Evolutionary conservation across 2,888 invertebrate genomes (phyloP).

Genomic region (Acleris cristana): DNA sequence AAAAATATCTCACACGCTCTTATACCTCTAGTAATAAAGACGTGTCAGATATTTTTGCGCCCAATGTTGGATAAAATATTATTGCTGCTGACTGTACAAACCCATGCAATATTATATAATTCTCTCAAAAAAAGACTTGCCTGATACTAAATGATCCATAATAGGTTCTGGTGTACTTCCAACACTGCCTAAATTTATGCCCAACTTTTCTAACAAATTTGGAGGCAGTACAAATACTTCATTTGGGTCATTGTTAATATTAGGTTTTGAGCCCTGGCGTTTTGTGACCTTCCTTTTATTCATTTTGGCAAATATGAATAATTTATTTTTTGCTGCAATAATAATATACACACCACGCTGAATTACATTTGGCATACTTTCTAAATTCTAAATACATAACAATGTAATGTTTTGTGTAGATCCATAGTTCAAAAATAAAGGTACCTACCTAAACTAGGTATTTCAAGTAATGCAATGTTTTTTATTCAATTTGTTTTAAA

Average conservation of each 20-base stretch:
- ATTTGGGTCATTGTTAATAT: constrained; percentile 43
- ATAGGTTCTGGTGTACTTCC: constrained; percentile 39
- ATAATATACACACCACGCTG: constrained; percentile 8
- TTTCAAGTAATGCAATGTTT: too few relatives aligned
- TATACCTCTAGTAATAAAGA: too few relatives aligned
- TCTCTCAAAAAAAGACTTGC: constrained; percentile 15
- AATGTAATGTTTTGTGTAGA: too few relatives aligned
- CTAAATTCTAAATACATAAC: not conserved
- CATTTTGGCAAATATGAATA: constrained; percentile 21
- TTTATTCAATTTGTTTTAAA: too few relatives aligned
- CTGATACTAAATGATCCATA: constrained; percentile 32
- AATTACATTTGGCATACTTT: constrained; percentile 14
- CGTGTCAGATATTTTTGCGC: too few relatives aligned
- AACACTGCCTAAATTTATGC: constrained; percentile 63
- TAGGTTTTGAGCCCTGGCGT: constrained; percentile 34
- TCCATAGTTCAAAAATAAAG: too few relatives aligned
- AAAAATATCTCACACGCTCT: too few relatives aligned
- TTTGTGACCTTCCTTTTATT: constrained; percentile 38
- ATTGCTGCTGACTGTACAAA: too few relatives aligned
- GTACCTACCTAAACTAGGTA: too few relatives aligned
- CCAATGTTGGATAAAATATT: too few relatives aligned
- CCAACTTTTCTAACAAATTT: constrained; percentile 72
- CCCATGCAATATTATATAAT: constrained; percentile 1
- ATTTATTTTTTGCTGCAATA: not conserved
- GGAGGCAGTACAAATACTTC: constrained; percentile 75